Evolutionary conservation across 2,113 vertebrate species (phyloP).

Genomic region (Prionailurus bengalensis): DNA sequence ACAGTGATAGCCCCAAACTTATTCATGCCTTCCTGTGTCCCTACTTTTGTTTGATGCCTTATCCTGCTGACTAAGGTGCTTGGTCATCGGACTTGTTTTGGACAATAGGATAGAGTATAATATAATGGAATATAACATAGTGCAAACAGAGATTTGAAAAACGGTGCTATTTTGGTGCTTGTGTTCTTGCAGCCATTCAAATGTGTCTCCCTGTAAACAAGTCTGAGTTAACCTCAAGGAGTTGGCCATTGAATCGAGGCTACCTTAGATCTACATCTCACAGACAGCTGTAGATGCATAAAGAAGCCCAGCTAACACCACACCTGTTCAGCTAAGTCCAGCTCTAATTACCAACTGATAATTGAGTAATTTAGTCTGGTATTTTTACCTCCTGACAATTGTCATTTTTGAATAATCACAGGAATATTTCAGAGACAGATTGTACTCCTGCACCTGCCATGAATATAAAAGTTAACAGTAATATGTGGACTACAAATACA

Average conservation of each 20-base stretch:
- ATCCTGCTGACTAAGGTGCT: not conserved
- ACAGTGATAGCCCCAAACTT: not conserved
- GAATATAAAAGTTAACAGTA: not conserved
- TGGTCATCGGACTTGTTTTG: not conserved
- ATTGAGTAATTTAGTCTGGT: not conserved
- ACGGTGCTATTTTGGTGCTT: not conserved
- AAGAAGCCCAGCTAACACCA: not conserved
- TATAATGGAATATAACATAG: not conserved
- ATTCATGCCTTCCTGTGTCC: not conserved
- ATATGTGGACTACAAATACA: not conserved
- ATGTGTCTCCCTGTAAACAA: not conserved
- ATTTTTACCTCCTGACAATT: slow-evolving; percentile 40
- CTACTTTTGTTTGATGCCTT: not conserved
- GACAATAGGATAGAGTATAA: not conserved
- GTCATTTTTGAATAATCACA: slow-evolving; percentile 13
- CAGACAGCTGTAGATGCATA: not conserved
- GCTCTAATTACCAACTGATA: not conserved
- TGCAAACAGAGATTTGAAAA: not conserved
- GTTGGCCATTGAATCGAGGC: not conserved
- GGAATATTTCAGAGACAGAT: not conserved
- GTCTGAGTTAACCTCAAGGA: not conserved
- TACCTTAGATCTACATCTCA: not conserved
- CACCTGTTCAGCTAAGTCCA: not conserved
- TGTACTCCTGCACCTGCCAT: not conserved
- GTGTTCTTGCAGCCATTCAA: not conserved